Evolutionary conservation across 2,797 vertebrate genomes (phyloP), one percentile per base, ranked within the genome.

Genomic region (Pangasius larnaudii): DNA sequence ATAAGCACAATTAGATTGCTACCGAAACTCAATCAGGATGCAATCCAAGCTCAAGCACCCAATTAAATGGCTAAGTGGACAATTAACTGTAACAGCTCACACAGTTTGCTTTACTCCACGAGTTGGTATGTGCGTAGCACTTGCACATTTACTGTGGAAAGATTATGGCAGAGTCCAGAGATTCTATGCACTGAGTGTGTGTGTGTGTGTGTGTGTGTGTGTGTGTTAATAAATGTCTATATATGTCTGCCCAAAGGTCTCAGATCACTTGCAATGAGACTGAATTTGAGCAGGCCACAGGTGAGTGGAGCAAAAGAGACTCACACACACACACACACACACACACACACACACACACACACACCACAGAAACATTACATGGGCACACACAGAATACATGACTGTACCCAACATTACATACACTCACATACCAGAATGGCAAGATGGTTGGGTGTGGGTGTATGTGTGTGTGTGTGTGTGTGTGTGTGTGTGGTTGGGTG

Each of bases 41-140:
- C 49, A 71, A 86, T 77, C 71, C 49, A 69, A 80, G 63, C 61
- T 56, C 75, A 53, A 80, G 85, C 16, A 86, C 61, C 61, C 61
- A 61, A 86, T 78, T 86, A 88, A 75, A 83, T 80, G 79, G 77
- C 49, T 88, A 75, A 86, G 79, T 72, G 67, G 79, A 77, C 81
- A 84, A 67, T 61, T 87, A 84, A 71, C 71, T 87, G 74, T 51
- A 86, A 84, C 77, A 69, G 59, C 79, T 85, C 83, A 84, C 84
- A 86, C 82, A 82, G 75, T 84, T 84, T 84, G 86, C 79, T 49
- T 84, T 49, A 71, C 46, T 84, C 46, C 71, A 69, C 78, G 82
- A 79, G 80, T 2, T 42, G 56, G 80, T 27, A 2, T 75, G 51
- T 85, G 51, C 58, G 22, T 83, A 46, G 61, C 6, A 46, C 5